These are phyloP conservation scores for Oasisia sp. DNA, from an alignment of 2,888 invertebrate species.

Conservation along the genomic window DNA sequence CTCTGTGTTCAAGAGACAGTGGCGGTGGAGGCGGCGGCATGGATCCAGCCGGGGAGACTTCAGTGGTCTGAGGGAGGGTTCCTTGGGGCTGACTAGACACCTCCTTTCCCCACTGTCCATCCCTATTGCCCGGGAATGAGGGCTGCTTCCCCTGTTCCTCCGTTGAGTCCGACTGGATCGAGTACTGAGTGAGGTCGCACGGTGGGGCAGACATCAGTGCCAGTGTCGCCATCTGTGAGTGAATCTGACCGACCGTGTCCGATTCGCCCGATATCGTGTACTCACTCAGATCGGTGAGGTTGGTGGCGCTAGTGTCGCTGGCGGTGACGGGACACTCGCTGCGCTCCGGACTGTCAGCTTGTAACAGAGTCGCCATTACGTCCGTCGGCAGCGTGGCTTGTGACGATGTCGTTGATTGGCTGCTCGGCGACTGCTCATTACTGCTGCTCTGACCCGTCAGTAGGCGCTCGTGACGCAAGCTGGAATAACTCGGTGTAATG, in stretches of 20 bases:
- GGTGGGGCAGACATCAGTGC: background rate
- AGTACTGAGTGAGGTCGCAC: background rate
- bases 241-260: background rate
- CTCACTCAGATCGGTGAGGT: background rate
- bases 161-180: background rate
- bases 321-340: too few relatives aligned
- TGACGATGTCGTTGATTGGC: background rate
- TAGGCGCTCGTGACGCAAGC: background rate
- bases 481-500: background rate
- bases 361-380: background rate
- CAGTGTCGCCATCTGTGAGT: background rate
- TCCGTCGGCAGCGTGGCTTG: background rate
- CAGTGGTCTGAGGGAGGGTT: background rate
- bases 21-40: background rate
- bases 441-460: background rate
- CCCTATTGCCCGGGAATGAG: background rate
- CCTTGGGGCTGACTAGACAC: background rate
- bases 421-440: background rate
- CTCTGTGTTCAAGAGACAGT: background rate
- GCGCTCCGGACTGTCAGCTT: background rate
- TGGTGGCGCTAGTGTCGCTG: background rate
- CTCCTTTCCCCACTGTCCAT: background rate
- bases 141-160: background rate
- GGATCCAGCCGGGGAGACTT: background rate
- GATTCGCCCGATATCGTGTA: slow-evolving; percentile 2